Evolutionary conservation across 2,113 vertebrate genomes (phyloP).

Genomic region (Bubo blakistoni): DNA sequence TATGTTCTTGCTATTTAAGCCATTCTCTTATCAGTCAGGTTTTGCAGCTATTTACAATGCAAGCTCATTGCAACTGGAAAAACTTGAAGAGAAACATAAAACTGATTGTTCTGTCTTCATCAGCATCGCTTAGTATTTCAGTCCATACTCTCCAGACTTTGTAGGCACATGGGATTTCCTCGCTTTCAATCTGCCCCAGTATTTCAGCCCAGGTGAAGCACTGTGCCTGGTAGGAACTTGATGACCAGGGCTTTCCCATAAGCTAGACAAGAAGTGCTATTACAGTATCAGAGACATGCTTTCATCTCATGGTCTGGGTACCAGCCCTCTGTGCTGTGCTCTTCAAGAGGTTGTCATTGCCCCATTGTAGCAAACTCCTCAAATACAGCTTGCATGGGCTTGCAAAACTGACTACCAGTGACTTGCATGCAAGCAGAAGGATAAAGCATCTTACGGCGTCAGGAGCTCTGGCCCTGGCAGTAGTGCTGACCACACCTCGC

Average conservation of each 20-base stretch:
- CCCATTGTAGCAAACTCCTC: background rate
- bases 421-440: background rate
- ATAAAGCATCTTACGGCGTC: background rate
- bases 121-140: background rate
- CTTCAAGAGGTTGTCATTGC: background rate
- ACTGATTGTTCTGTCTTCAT: slow-evolving; percentile 40
- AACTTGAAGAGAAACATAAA: slow-evolving; percentile 67
- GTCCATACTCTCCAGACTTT: background rate
- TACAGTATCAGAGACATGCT: background rate
- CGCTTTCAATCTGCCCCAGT: background rate
- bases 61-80: slow-evolving; percentile 66
- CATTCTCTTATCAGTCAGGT: slow-evolving; percentile 62
- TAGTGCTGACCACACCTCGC: background rate
- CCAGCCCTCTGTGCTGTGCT: slow-evolving; percentile 5
- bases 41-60: slow-evolving; percentile 67
- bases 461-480: background rate
- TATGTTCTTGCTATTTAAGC: slow-evolving; percentile 59
- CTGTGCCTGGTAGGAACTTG: background rate
- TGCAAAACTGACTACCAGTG: background rate
- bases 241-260: background rate
- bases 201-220: background rate
- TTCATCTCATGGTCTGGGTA: background rate
- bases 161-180: background rate
- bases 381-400: background rate
- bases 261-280: slow-evolving; percentile 43